Percentiles rank a stretch among this genome's conserved stretches.
Conservation (phyloP, 2,113 vertebrate genomes). For the Gobiocypris rarus region DNA sequence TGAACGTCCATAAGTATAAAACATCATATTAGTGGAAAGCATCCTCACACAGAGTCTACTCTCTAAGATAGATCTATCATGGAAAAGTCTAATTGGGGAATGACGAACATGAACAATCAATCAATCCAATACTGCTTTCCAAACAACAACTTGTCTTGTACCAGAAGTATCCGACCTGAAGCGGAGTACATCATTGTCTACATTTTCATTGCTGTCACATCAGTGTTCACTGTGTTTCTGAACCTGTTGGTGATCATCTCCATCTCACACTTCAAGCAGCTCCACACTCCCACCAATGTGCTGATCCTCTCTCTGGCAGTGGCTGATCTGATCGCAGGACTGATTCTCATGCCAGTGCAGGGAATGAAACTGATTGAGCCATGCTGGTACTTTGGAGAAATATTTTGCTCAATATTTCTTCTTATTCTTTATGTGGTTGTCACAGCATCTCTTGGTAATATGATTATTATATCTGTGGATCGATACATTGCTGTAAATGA, state of each 20-base stretch:
- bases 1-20: background rate
- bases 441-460: constrained; percentile 58
- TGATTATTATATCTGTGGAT: constrained; percentile 67
- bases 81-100: background rate
- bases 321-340: constrained; percentile 67
- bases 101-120: background rate
- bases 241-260: constrained; percentile 59
- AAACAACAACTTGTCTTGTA: constrained; percentile 4
- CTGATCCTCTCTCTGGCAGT: constrained; percentile 71
- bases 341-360: constrained; percentile 83
- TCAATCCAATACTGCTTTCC: constrained; percentile 22
- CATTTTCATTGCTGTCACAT: background rate
- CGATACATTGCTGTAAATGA: constrained; percentile 65
- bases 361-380: constrained; percentile 50
- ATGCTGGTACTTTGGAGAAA: constrained; percentile 69
- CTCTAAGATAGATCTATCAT: background rate
- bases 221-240: constrained; percentile 40
- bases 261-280: constrained; percentile 73
- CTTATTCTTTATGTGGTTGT: constrained; percentile 57
- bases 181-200: background rate
- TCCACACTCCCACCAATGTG: constrained; percentile 73
- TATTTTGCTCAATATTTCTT: constrained; percentile 59
- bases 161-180: background rate
- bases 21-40: background rate
- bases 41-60: background rate